These are phyloP conservation scores for Hirudinaria manillensis DNA, from an alignment of 2,888 invertebrate genomes.

Conservation along the genomic window DNA sequence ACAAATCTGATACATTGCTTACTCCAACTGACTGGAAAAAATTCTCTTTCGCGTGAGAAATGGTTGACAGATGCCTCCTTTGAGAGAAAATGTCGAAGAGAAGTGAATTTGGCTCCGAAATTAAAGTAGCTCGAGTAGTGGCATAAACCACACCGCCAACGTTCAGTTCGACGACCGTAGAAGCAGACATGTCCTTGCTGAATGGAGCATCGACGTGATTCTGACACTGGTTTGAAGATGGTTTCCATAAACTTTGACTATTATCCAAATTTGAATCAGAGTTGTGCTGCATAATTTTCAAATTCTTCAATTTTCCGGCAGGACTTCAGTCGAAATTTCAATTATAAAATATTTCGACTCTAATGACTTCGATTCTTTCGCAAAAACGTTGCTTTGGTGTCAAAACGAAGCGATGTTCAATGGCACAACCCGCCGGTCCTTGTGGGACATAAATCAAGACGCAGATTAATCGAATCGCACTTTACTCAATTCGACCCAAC, in stretches of 20 bases:
- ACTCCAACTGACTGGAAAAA: slow-evolving; percentile 9
- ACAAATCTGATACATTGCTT: slow-evolving; percentile 51
- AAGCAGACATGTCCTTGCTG: background rate
- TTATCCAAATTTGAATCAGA: too few relatives aligned
- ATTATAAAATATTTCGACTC: too few relatives aligned
- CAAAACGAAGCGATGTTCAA: too few relatives aligned
- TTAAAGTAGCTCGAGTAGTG: slow-evolving; percentile 74
- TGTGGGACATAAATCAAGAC: too few relatives aligned
- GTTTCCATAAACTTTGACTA: background rate
- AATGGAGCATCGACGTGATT: background rate
- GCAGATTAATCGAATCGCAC: too few relatives aligned
- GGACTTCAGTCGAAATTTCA: too few relatives aligned
- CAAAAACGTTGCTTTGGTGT: too few relatives aligned
- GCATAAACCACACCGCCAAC: slow-evolving; percentile 94
- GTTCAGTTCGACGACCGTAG: slow-evolving; percentile 76
- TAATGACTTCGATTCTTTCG: too few relatives aligned
- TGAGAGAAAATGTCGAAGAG: slow-evolving; percentile 60
- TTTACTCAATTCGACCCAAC: too few relatives aligned
- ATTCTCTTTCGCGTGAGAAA: slow-evolving; percentile 14
- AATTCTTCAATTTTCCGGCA: too few relatives aligned
- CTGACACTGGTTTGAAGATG: background rate
- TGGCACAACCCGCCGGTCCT: too few relatives aligned
- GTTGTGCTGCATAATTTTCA: too few relatives aligned
- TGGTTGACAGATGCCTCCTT: slow-evolving; percentile 6
- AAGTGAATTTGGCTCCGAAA: slow-evolving; percentile 71